Conservation (phyloP, 2,113 vertebrate genomes). For the Tichodroma muraria region DNA sequence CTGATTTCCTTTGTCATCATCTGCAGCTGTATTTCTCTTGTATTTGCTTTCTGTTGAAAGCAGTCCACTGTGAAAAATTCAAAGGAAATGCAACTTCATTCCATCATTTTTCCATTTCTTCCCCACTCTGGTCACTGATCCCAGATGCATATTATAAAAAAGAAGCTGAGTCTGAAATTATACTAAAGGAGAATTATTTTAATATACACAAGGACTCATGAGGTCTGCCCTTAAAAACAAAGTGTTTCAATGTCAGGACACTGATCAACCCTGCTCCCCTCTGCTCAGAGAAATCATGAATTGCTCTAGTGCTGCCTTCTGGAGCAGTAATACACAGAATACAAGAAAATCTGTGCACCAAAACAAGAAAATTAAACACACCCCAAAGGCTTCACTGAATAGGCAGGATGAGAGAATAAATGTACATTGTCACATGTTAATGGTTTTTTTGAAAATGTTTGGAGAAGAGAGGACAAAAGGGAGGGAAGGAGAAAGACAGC, state of each 20-base stretch:
- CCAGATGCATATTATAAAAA: not conserved
- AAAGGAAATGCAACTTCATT: not conserved
- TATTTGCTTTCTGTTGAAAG: not conserved
- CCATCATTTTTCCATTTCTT: not conserved
- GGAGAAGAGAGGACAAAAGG: not conserved
- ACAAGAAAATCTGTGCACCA: not conserved
- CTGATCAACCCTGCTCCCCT: fast-evolving
- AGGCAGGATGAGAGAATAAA: not conserved
- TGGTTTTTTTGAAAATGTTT: not conserved
- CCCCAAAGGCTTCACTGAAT: not conserved
- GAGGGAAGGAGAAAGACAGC: not conserved
- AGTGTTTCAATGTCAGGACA: not conserved
- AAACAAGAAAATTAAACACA: not conserved
- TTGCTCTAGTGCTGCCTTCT: not conserved
- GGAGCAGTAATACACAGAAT: not conserved
- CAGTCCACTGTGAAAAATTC: not conserved
- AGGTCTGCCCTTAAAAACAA: not conserved
- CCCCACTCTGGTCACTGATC: not conserved
- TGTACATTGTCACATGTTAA: not conserved
- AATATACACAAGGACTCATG: not conserved
- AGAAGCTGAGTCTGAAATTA: not conserved
- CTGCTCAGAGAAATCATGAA: not conserved
- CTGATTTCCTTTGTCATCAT: not conserved
- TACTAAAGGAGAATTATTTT: not conserved
- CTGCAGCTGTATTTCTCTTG: not conserved